Evolutionary conservation across 2,797 vertebrate species (phyloP), one percentile per base, ranked within the genome.

Genomic region (Oreortyx pictus): DNA sequence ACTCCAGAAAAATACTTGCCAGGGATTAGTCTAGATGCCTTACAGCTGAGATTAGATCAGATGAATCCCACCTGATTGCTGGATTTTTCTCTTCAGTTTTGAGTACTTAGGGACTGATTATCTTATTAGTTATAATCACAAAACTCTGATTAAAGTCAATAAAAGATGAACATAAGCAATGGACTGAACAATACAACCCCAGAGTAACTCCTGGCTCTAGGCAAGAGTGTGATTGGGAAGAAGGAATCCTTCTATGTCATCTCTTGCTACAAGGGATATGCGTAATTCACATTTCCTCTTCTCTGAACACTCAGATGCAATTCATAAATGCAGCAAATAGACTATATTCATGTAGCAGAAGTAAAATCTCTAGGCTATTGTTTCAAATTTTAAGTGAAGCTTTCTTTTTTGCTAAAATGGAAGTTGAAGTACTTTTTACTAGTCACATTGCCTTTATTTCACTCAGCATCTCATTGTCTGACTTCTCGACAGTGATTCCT

Each of bases 111-210:
- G 56, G 89, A 73, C 57, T 49, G 50, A 91, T 95, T 92, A 91
- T 61, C 52, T 76, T 79, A n/a, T 80, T 93, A 93, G 16, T 81
- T 90, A 59, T 80, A 95, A 94, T 71, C 68, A 88, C 31, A 86
- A 86, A 79, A 59, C 52, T 74, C 52, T 90, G 83, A 95, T 91
- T 94, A 95, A 92, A 92, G 88, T 18, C 1, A 79, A 75, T 88
- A 84, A 91, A 73, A 80, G 33, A 60, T 74, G 56, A 82, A 50
- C 65, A 90, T 49, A 82, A 91, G 82, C 22, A 72, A 62, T 39
- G 4, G 13, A 66, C 59, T 72, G 39, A 92, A 72, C 46, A 56
- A 31, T 35, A 46, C 35, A 89, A n/a, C 25, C 60, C 56, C 57
- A 81, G 66, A 82, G 35, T 15, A 70, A 54, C 4, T 6, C 19